phyloP scores from a whole-genome alignment of 2,113 vertebrate genomes.

The Peromyscus maniculatus region DNA sequence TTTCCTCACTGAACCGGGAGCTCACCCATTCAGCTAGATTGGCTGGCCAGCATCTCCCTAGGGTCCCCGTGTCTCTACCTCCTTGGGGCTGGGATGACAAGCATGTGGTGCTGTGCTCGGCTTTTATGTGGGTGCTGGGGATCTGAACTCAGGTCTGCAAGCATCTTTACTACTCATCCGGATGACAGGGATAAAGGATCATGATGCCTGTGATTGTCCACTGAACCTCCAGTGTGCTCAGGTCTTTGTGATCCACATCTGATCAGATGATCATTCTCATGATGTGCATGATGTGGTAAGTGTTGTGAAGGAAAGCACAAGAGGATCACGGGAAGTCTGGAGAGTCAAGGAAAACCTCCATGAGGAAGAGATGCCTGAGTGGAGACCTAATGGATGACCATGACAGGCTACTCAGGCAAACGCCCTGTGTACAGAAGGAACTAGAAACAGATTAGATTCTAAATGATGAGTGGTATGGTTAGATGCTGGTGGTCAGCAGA shows the following conservation, averaged over 20 bases:
- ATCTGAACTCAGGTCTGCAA: not conserved
- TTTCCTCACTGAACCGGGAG: not conserved
- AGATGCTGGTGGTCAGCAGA: not conserved
- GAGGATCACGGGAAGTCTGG: not conserved
- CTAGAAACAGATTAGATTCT: not conserved
- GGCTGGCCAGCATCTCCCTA: not conserved
- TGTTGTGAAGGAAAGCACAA: not conserved
- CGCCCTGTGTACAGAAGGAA: not conserved
- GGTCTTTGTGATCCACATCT: not conserved
- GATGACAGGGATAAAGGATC: not conserved
- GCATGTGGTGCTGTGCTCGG: too few species aligned
- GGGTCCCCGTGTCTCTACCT: not conserved
- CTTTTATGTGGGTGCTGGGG: too few species aligned
- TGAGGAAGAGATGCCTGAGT: not conserved
- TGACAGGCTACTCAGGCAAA: not conserved
- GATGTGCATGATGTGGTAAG: not conserved
- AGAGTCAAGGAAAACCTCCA: not conserved
- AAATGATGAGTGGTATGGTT: not conserved
- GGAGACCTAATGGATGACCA: not conserved
- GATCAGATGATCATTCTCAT: not conserved
- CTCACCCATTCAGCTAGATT: not conserved
- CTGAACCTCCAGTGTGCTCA: not conserved
- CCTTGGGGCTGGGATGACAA: not conserved
- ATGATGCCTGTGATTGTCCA: not conserved
- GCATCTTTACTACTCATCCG: too few species aligned